A percentile compares a stretch with the other conserved stretches of the same genome.
Evolutionary conservation across 2,113 vertebrate species (phyloP).

Genomic region (Pseudonaja textilis): DNA sequence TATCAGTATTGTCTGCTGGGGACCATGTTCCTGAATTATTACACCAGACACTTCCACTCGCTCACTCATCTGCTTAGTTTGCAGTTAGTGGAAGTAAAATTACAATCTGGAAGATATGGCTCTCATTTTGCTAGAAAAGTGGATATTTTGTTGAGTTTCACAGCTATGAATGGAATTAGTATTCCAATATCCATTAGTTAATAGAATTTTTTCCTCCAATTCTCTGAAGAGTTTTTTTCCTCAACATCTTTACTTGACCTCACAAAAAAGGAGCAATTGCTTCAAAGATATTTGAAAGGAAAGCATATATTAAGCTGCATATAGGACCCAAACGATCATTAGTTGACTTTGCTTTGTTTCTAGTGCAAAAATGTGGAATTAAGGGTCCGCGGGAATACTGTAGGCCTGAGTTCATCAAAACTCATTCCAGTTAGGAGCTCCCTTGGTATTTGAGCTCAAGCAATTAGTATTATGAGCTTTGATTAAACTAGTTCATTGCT

Average conservation of each 20-base stretch:
- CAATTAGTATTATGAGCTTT: constrained; percentile 43
- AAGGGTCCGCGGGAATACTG: background rate
- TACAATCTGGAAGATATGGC: background rate
- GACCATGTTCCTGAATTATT: background rate
- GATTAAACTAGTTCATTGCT: constrained; percentile 27
- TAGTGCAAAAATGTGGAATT: constrained; percentile 19
- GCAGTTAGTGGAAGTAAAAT: background rate
- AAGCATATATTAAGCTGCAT: constrained; percentile 19
- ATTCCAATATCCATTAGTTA: background rate
- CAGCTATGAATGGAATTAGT: constrained; percentile 2
- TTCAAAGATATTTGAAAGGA: constrained; percentile 12
- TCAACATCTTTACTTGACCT: fast-evolving
- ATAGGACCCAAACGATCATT: constrained; percentile 33
- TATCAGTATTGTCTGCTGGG: background rate
- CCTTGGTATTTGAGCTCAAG: background rate
- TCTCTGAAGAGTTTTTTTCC: background rate
- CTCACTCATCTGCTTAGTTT: no score
- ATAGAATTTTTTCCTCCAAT: constrained; percentile 8
- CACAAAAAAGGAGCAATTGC: background rate
- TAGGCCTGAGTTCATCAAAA: constrained; percentile 36
- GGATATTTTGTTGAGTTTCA: background rate
- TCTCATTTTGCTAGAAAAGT: constrained; percentile 10
- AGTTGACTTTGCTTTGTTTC: constrained; percentile 33
- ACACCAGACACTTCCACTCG: no score
- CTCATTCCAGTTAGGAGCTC: constrained; percentile 25